Base-by-base conservation (phyloP, 2,888 invertebrate genomes). In the Nemapogon koenigi region DNA sequence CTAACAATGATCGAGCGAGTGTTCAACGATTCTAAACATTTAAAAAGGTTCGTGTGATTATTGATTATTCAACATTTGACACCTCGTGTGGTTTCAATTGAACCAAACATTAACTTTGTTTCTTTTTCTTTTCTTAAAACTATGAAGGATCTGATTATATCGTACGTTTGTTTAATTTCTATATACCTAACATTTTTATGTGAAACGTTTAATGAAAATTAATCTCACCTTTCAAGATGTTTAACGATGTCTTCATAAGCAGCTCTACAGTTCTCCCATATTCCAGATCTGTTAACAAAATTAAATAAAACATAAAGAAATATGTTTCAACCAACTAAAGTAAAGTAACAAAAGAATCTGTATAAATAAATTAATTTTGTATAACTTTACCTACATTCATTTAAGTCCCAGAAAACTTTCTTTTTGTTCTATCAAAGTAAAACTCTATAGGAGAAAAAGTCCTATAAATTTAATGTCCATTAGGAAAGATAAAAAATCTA, bases 211-310 rank as follows among this genome's bases (percentile, higher is more conserved):
- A n/a, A n/a, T n/a, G n/a, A n/a, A n/a, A 33, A 11, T n/a, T 33
- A 16, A 33, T 70, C 89, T 83, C 87, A 92, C 90, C 94, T 91
- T 85, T 94, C 94, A 66, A 94, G 86, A 72, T 94, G 94, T 83
- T 94, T 94, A 54, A 94, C 93, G 73, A 94, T 93, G 79, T 94
- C 94, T 81, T 94, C 94, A 75, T 94, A 94, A 53, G 93, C 93
- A 49, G 93, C 93, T 75, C 93, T 86, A 83, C 94, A 94, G 81
- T 94, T 94, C 83, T 94, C 94, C 94, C 94, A 94, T 66, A 94
- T 91, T 57, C 91, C 91, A 65, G 91, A 90, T 70, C 88, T 88
- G 81, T 49, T 71, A 82, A 73, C 73, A 79, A 73, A 73, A 31
- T 22, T 19, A 16, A 22, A 19, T 22, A 22, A 11, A 19, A 15